These are phyloP conservation scores for Eublepharis macularius DNA, from an alignment of 2,113 vertebrate genomes.

Conservation along the genomic window DNA sequence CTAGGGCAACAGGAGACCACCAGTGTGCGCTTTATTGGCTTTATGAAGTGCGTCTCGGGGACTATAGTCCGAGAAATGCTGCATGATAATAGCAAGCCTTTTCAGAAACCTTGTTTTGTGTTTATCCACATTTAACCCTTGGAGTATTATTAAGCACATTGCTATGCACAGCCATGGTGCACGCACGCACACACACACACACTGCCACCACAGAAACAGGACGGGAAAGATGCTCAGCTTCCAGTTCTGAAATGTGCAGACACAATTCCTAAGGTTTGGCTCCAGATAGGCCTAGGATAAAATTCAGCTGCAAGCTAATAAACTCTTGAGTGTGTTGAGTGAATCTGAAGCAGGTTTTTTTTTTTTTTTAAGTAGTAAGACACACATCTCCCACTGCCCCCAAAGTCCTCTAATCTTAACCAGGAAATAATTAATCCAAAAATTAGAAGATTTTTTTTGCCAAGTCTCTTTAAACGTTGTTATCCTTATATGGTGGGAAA, in stretches of 20 bases:
- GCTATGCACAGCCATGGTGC: slow-evolving; percentile 36
- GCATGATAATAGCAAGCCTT: slow-evolving; percentile 75
- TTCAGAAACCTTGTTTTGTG: slow-evolving; percentile 77
- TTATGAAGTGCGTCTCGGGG: slow-evolving; percentile 87
- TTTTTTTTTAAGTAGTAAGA: not conserved
- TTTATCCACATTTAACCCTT: slow-evolving; percentile 79
- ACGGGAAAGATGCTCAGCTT: not conserved
- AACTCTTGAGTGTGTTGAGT: not conserved
- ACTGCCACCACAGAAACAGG: not conserved
- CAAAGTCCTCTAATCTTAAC: not conserved
- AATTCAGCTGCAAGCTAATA: slow-evolving; percentile 7
- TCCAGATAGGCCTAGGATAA: slow-evolving; percentile 3
- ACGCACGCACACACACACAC: not conserved
- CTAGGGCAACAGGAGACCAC: slow-evolving; percentile 93
- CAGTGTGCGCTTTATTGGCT: slow-evolving; percentile 87
- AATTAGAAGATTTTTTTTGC: fast-evolving
- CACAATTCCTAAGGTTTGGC: not conserved
- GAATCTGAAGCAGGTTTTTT: fast-evolving
- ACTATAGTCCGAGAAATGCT: slow-evolving; percentile 78
- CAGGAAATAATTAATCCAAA: not conserved
- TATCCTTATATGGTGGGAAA: not conserved
- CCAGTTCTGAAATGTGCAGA: slow-evolving; percentile 37
- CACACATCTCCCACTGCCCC: fast-evolving
- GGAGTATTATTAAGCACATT: slow-evolving; percentile 67
- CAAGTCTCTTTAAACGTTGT: not conserved